Percentiles rank a stretch among this genome's conserved stretches.
phyloP scores from a whole-genome alignment of 2,797 vertebrate genomes.

The Sebastes iracundus region DNA sequence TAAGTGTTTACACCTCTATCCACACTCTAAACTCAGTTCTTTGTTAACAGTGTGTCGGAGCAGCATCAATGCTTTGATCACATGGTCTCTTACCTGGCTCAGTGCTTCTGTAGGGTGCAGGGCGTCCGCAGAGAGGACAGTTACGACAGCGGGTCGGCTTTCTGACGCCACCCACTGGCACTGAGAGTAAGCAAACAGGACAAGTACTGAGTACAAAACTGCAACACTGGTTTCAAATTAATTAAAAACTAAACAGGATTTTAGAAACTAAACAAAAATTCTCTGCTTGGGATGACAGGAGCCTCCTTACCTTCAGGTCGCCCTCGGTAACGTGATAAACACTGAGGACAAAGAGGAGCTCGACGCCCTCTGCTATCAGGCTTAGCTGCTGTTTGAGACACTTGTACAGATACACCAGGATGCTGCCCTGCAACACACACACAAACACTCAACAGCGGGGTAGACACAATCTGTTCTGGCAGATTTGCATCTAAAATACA shows the following conservation, averaged over 20 bases:
- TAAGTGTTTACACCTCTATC: neutral
- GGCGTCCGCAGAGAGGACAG: conserved; percentile 48
- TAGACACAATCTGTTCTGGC: neutral
- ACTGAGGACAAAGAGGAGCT: conserved; percentile 34
- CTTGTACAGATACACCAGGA: neutral
- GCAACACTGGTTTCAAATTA: neutral
- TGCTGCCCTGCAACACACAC: conserved; percentile 41
- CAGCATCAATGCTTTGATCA: neutral
- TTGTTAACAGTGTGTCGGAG: neutral
- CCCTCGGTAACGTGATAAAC: conserved; percentile 2
- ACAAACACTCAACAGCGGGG: neutral
- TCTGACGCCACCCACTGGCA: conserved; percentile 21
- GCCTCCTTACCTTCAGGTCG: conserved; percentile 33
- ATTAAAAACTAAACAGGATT: neutral
- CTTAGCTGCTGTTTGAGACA: conserved; percentile 24
- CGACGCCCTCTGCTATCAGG: conserved; percentile 8
- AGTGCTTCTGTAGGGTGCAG: neutral
- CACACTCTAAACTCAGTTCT: neutral
- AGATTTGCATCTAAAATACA: neutral
- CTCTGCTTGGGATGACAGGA: neutral
- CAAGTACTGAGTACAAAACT: neutral
- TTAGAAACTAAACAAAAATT: neutral
- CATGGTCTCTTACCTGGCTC: conserved; percentile 55
- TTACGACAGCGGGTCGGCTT: neutral
- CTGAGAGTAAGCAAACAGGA: neutral